Percentiles rank a stretch among this genome's conserved stretches.
phyloP scores from a whole-genome alignment of 2,888 invertebrate species.

The Helobdella robusta region DNA sequence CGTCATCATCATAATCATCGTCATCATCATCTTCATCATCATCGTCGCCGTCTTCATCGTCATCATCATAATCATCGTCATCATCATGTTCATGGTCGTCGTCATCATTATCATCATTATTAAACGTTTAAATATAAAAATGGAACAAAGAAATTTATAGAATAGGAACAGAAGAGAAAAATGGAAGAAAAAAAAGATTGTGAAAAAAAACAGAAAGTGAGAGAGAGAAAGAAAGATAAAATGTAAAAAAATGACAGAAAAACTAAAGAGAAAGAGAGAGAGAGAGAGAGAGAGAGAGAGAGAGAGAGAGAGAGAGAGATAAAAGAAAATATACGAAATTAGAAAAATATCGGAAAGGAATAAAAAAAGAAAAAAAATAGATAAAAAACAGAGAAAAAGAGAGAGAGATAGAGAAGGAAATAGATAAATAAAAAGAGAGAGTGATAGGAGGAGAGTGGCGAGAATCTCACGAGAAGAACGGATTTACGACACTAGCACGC shows the following conservation, averaged over 20 bases:
- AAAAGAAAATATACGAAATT: background rate
- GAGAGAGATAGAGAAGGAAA: background rate
- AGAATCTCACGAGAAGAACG: background rate
- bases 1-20: no score
- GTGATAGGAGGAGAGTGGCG: background rate
- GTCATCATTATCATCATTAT: no score
- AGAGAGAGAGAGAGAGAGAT: conserved; percentile 1
- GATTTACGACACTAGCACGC: background rate
- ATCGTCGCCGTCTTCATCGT: no score
- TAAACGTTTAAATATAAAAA: background rate
- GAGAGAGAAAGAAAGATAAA: background rate
- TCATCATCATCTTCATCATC: no score
- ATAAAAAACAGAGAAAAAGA: background rate
- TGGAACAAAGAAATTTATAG: background rate
- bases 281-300: background rate
- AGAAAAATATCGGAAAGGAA: no score
- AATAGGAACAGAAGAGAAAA: background rate
- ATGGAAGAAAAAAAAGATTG: background rate
- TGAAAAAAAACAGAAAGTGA: background rate
- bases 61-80: no score
- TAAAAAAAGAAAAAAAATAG: no score
- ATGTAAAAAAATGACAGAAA: background rate
- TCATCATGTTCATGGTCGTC: no score
- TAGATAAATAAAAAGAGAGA: background rate
- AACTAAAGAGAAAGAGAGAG: background rate